Percentiles rank a stretch among this genome's conserved stretches.
Evolutionary conservation across 2,113 vertebrate genomes (phyloP).

Genomic region (Setophaga kirtlandii): DNA sequence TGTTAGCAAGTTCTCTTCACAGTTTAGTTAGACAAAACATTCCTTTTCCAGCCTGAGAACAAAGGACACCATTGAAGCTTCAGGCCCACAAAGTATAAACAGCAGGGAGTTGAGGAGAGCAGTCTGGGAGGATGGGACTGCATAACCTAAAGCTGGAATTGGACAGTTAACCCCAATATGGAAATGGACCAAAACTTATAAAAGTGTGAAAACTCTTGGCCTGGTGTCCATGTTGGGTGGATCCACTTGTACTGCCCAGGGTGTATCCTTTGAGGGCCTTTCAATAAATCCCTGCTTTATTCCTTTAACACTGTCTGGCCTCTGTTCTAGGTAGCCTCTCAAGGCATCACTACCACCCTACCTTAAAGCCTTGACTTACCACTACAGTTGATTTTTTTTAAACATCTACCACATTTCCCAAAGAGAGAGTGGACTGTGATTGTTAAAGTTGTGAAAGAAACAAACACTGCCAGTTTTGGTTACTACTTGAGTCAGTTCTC

Average conservation of each 20-base stretch:
- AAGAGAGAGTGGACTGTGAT: slow-evolving; percentile 28
- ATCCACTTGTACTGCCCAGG: not conserved
- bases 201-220: not conserved
- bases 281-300: not conserved
- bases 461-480: slow-evolving; percentile 59
- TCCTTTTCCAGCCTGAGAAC: not conserved
- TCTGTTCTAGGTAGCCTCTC: not conserved
- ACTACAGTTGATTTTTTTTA: slow-evolving; percentile 34
- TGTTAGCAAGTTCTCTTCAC: not conserved
- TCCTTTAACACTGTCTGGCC: not conserved
- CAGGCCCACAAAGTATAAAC: not conserved
- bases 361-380: slow-evolving; percentile 46
- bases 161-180: not conserved
- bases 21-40: not conserved
- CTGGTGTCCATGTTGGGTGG: not conserved
- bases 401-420: slow-evolving; percentile 14
- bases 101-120: not conserved
- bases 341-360: not conserved
- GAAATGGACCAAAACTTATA: not conserved
- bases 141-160: not conserved
- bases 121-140: not conserved
- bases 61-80: not conserved
- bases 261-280: not conserved
- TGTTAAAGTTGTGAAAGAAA: slow-evolving; percentile 40
- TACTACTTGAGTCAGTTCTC: slow-evolving; percentile 49